Evolutionary conservation across 1,140 invertebrate species (phyloP), one percentile per base, ranked within the genome.

Genomic region (Eufriesea mexicana): DNA sequence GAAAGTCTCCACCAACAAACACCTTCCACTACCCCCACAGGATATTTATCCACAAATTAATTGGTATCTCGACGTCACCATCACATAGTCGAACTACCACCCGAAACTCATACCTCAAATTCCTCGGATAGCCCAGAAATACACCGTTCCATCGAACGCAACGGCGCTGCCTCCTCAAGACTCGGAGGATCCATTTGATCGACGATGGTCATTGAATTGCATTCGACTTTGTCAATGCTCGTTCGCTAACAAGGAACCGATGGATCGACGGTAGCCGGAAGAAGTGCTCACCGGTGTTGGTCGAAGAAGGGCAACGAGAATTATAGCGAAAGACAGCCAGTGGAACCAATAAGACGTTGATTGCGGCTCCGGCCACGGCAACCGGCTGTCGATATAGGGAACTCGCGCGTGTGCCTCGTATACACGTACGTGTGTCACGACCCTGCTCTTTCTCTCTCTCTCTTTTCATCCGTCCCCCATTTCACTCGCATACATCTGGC

Each of bases 321-420:
- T 88, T 83, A 83, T 61, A 83, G 86, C 75, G 74, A 78, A 88
- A 83, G 83, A 88, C 79, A 85, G 70, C 67, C 42, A 68, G 62
- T 75, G 71, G 59, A 85, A 54, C 64, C 87, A 88, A 88, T 85
- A 85, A 81, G 84, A 90, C 86, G 80, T 86, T 84, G 88, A 89
- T 90, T 90, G 86, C 83, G 79, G 86, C 82, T 73, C 70, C 76
- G 81, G 70, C 82, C 85, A 68, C 57, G 70, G 86, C 85, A 72
- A 81, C 59, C 70, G 83, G 54, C 84, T 86, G 89, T 90, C 91
- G 85, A 90, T 89, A 86, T 84, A 66, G 61, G 54, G 51, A 80
- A 80, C 57, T 35, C 78, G 84, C 77, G 84, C 83, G 82, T 73
- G 83, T 81, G 81, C 76, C 78, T 86, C 82, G 70, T 86, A 67